Evolutionary conservation across 2,888 invertebrate genomes (phyloP).

Genomic region (Athalia circularis): DNA sequence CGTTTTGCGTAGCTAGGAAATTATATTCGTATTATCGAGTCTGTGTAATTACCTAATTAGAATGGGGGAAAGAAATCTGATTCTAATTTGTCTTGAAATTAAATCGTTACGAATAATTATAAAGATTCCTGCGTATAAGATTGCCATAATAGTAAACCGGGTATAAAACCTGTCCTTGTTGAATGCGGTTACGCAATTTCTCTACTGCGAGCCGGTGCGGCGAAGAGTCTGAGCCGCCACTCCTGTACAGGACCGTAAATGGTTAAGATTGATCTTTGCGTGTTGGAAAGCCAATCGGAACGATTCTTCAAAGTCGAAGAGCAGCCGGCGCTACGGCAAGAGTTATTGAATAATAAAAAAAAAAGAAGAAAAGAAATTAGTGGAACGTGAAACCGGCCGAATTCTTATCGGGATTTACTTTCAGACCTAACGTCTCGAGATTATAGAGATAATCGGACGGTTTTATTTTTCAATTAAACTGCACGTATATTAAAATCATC

Average conservation of each 20-base stretch:
- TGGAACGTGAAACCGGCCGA: not conserved
- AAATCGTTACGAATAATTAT: constrained; percentile 26
- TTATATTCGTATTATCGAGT: too few relatives aligned
- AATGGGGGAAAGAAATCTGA: not conserved
- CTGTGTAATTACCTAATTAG: not conserved
- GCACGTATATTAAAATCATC: too few relatives aligned
- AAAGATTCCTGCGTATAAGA: not conserved
- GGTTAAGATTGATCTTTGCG: constrained; percentile 8
- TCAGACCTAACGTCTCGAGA: too few relatives aligned
- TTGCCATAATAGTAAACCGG: not conserved
- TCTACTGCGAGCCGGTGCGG: not conserved
- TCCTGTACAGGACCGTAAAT: constrained; percentile 6
- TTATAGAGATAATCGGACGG: too few relatives aligned
- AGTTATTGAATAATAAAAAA: too few relatives aligned
- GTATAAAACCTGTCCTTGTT: constrained; percentile 15
- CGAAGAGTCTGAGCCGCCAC: not conserved
- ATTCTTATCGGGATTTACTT: too few relatives aligned
- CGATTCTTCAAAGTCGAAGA: not conserved
- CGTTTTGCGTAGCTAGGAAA: too few relatives aligned
- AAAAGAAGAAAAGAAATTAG: too few relatives aligned
- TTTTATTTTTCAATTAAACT: too few relatives aligned
- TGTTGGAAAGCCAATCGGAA: not conserved
- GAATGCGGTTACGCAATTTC: not conserved
- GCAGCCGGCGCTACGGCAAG: not conserved
- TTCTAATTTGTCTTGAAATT: not conserved